Evolutionary conservation across 1,140 invertebrate genomes (phyloP).

Genomic region (Bilobella aurantiaca): DNA sequence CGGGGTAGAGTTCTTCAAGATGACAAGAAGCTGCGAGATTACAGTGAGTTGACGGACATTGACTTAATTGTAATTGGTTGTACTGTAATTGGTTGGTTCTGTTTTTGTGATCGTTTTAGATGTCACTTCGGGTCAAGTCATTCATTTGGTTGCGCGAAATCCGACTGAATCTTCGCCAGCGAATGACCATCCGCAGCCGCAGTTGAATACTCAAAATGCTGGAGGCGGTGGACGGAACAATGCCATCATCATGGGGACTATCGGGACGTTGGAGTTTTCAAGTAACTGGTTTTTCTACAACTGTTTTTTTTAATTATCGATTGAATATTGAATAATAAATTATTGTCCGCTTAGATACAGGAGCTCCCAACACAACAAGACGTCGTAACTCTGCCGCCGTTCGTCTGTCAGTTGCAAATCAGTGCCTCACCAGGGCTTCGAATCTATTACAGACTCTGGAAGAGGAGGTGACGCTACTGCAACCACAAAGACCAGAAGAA

Average conservation of each 20-base stretch:
- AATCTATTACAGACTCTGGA: constrained; percentile 33
- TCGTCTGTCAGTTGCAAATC: constrained; percentile 33
- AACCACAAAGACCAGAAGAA: neutral
- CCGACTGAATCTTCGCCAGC: constrained; percentile 53
- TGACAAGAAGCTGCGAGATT: constrained; percentile 75
- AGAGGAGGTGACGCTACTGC: constrained; percentile 17
- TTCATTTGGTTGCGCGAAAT: neutral
- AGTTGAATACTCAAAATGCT: neutral
- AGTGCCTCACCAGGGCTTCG: constrained; percentile 34
- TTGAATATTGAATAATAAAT: neutral
- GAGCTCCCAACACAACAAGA: neutral
- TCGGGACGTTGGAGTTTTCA: constrained; percentile 15
- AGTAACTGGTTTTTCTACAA: neutral
- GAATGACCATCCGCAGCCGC: constrained; percentile 29
- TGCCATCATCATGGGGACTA: constrained; percentile 29
- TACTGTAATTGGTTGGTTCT: neutral
- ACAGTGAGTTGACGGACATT: constrained; percentile 54
- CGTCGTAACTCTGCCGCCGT: constrained; percentile 27
- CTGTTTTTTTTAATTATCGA: neutral
- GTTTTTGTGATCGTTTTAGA: neutral
- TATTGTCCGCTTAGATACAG: too few relatives aligned
- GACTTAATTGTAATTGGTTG: neutral
- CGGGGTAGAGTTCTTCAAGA: constrained; percentile 82
- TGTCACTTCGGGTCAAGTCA: neutral
- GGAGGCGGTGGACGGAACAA: constrained; percentile 13